These are phyloP conservation scores for Spodoptera exigua DNA, from an alignment of 2,888 invertebrate species.

Conservation along the genomic window DNA sequence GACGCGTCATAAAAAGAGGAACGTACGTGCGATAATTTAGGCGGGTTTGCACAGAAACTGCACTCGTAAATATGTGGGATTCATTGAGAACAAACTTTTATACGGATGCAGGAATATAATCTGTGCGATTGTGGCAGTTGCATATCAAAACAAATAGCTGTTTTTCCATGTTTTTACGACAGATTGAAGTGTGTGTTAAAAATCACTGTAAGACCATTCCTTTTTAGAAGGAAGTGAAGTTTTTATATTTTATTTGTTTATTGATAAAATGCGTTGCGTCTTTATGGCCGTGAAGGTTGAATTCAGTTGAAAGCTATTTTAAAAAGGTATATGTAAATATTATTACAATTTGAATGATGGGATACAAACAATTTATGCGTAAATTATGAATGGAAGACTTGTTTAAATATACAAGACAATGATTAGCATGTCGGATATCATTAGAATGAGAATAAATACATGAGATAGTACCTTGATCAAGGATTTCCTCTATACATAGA, in stretches of 20 bases:
- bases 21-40: slow-evolving; percentile 55
- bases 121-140: slow-evolving; percentile 33
- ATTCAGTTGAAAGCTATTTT: slow-evolving; percentile 11
- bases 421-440: slow-evolving; percentile 1
- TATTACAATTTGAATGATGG: slow-evolving; percentile 17
- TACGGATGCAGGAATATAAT: slow-evolving; percentile 21
- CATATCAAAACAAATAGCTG: slow-evolving; percentile 38
- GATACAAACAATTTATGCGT: slow-evolving; percentile 14
- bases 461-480: too few relatives aligned
- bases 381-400: not conserved
- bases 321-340: slow-evolving; percentile 34
- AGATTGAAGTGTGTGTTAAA: slow-evolving; percentile 23
- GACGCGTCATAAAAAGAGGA: slow-evolving; percentile 66
- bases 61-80: slow-evolving; percentile 53
- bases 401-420: not conserved
- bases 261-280: slow-evolving; percentile 12
- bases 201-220: slow-evolving; percentile 36
- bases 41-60: slow-evolving; percentile 41
- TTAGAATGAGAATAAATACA: too few relatives aligned
- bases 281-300: slow-evolving; percentile 31
- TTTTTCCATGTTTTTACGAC: slow-evolving; percentile 31
- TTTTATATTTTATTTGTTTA: slow-evolving; percentile 31
- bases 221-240: slow-evolving; percentile 30
- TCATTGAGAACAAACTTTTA: slow-evolving; percentile 49
- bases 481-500: too few relatives aligned